Percentiles rank a stretch among this genome's conserved stretches.
These are phyloP conservation scores for Drosophila meridiana DNA, from an alignment of 2,888 invertebrate genomes.

Conservation along the genomic window DNA sequence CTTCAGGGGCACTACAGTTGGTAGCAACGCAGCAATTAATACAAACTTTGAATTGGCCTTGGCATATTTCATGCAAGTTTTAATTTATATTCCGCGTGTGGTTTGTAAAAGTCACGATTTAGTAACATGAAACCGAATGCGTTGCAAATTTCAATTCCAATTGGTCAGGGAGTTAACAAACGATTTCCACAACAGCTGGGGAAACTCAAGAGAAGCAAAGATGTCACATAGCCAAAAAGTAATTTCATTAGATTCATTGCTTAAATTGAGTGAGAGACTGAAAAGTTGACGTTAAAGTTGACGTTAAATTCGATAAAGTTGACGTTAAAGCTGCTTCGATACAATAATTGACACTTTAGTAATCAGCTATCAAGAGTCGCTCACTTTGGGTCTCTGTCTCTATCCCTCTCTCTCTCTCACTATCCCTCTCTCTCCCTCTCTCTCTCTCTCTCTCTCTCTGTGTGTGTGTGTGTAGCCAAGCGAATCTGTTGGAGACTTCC, in stretches of 20 bases:
- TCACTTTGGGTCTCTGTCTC: background rate
- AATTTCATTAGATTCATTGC: slow-evolving; percentile 33
- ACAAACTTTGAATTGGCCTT: slow-evolving; percentile 26
- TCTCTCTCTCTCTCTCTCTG: background rate
- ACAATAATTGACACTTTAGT: slow-evolving; percentile 61
- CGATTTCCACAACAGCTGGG: background rate
- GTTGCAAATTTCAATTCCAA: background rate
- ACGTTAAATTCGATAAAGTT: slow-evolving; percentile 36
- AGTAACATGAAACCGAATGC: slow-evolving; percentile 5
- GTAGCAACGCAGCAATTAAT: slow-evolving; percentile 25
- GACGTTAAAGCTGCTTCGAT: slow-evolving; percentile 41
- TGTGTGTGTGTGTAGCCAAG: slow-evolving; percentile 2
- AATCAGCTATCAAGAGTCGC: slow-evolving; percentile 25
- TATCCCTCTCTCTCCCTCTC: background rate
- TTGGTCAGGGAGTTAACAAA: slow-evolving; percentile 1
- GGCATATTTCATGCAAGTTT: slow-evolving; percentile 25
- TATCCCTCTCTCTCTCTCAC: background rate
- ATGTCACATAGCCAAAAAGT: background rate
- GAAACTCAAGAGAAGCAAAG: background rate
- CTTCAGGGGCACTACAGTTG: background rate
- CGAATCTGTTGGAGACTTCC: background rate
- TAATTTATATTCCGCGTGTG: slow-evolving; percentile 18
- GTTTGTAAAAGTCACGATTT: slow-evolving; percentile 17
- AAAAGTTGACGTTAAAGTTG: slow-evolving; percentile 2
- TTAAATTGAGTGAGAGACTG: slow-evolving; percentile 37